Evolutionary conservation across 2,888 invertebrate species (phyloP).

Genomic region (Lutraria lutraria): DNA sequence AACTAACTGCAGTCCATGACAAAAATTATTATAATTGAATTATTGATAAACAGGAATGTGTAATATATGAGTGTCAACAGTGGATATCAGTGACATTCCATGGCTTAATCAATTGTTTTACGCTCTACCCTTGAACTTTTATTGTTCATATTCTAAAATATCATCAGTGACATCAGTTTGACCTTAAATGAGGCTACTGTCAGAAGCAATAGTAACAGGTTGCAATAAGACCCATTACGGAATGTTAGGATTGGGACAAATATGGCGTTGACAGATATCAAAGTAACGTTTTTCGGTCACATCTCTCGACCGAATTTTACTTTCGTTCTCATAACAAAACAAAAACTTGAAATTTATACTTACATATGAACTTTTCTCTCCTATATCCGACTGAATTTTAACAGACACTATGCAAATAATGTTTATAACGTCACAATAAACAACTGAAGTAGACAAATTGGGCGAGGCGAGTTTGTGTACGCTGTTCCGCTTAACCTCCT

Average conservation of each 20-base stretch:
- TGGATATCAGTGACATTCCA: neutral
- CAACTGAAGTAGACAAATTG: constrained; percentile 44
- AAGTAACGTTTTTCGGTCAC: constrained; percentile 35
- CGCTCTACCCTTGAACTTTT: neutral
- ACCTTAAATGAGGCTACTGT: constrained; percentile 18
- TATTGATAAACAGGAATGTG: neutral
- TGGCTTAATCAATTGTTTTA: neutral
- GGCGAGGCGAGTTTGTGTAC: constrained; percentile 69
- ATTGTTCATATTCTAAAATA: neutral
- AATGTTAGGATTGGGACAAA: constrained; percentile 24
- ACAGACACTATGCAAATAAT: constrained; percentile 20
- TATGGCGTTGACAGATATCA: constrained; percentile 36
- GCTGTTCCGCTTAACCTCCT: constrained; percentile 50
- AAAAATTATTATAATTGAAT: neutral
- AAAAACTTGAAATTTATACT: neutral
- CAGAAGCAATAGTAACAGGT: neutral
- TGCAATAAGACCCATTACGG: neutral
- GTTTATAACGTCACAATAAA: constrained; percentile 23
- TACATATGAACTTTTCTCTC: neutral
- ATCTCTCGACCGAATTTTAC: constrained; percentile 31
- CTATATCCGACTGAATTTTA: neutral
- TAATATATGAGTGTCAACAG: neutral
- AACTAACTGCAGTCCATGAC: neutral
- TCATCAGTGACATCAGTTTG: neutral
- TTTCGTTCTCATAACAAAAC: constrained; percentile 32